Evolutionary conservation across 2,797 vertebrate genomes (phyloP).

Genomic region (Halcyon smyrnensis): DNA sequence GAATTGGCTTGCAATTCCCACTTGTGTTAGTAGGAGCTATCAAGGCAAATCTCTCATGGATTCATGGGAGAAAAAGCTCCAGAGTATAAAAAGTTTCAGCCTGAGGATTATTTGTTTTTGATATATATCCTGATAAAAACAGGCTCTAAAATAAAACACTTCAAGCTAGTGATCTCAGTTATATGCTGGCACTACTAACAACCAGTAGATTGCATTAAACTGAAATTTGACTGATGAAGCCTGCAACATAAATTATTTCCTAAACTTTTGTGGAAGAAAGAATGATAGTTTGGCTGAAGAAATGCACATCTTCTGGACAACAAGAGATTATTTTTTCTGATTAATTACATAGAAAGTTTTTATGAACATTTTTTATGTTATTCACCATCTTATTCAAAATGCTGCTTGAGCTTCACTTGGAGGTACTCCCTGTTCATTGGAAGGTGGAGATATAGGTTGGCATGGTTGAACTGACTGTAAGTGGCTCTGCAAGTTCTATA

Average conservation of each 20-base stretch:
- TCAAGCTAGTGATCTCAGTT: background rate
- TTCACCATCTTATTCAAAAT: background rate
- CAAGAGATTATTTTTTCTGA: background rate
- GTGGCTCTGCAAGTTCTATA: background rate
- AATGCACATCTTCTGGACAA: background rate
- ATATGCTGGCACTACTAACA: background rate
- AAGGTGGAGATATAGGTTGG: background rate
- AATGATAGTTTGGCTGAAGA: background rate
- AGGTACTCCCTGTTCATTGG: background rate
- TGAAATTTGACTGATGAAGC: background rate
- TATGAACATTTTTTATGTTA: background rate
- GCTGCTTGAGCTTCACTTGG: background rate
- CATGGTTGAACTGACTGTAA: background rate
- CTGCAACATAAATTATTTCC: background rate
- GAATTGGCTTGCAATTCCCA: constrained; percentile 53
- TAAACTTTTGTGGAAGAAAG: background rate
- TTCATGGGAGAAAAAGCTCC: constrained; percentile 54
- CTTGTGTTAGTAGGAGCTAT: constrained; percentile 55
- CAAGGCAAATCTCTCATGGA: constrained; percentile 41
- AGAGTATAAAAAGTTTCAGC: constrained; percentile 12
- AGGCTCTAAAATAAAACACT: constrained; percentile 46
- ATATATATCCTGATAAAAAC: constrained; percentile 47
- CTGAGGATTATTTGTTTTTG: constrained; percentile 51
- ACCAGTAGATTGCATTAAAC: background rate
- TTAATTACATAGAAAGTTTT: background rate